These are phyloP conservation scores for Catharus minimus DNA, from an alignment of 2,113 vertebrate genomes.

Conservation along the genomic window DNA sequence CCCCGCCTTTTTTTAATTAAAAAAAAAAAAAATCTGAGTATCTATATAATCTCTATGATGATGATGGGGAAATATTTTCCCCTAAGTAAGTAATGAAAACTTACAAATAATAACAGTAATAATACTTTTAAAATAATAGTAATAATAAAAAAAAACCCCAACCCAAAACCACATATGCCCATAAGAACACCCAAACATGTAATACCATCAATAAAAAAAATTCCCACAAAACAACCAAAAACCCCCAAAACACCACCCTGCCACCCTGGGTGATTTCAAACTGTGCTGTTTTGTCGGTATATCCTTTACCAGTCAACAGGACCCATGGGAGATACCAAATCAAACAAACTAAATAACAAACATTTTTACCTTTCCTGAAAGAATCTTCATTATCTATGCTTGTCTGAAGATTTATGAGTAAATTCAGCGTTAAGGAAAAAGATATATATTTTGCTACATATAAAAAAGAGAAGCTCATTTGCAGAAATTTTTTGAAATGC, in stretches of 20 bases:
- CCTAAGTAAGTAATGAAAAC: neutral
- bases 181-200: rapidly evolving
- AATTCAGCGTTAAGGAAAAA: slow-evolving; percentile 77
- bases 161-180: neutral
- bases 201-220: neutral
- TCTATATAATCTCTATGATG: neutral
- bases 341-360: neutral
- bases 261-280: neutral
- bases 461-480: neutral
- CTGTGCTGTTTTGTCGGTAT: neutral
- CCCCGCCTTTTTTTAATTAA: rapidly evolving
- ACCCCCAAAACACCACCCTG: neutral
- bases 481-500: neutral
- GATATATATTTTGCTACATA: neutral
- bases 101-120: neutral
- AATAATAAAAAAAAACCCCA: neutral
- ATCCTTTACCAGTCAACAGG: neutral
- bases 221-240: neutral
- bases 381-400: slow-evolving; percentile 88
- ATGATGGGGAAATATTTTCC: neutral
- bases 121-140: neutral
- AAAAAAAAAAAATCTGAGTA: neutral
- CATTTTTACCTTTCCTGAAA: slow-evolving; percentile 72
- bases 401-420: slow-evolving; percentile 94
- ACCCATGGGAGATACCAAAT: neutral